Base-by-base conservation (phyloP, 2,888 invertebrate species). In the Plagiodera versicolora region DNA sequence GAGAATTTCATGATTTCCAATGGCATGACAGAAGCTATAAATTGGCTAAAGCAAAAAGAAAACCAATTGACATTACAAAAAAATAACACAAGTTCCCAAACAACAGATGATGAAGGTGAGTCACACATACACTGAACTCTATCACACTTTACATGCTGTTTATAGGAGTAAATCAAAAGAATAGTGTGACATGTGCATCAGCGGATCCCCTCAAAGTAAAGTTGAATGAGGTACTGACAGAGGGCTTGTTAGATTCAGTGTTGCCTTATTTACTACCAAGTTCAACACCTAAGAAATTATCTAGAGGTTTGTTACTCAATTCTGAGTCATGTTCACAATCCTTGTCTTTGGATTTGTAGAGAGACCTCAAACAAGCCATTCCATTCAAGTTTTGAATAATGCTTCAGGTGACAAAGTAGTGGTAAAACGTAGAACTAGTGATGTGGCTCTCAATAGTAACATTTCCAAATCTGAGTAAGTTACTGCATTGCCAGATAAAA, bases 181-280 rank as follows among this genome's bases (percentile, higher is more conserved):
- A 67, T 30, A 59, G 58, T n/a, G 24, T 58, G 10, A 45, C 46
- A 28, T 19, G 47, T 58, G 24, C 44, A 9, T 50, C 65, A 47
- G 66, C 69, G 1, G 75, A 74, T 45, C 53, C 71, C 9, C 64
- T 80, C 57, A 77, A 72, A 69, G 67, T 57, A 24, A 77, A 71
- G 71, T 68, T 78, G 45, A 75, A 71, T 64, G 79, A 91, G 81
- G 86, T 92, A 0, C 83, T 94, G 64, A 88, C 89, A 50, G 93
- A 93, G 81, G 93, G 93, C 10, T 84, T 94, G 61, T 79, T 93
- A 51, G 94, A 94, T 79, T 91, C 92, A 0, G 89, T 94, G 58
- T 78, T 93, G 50, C 90, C 93, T 0, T 91, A 91, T 73, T 83
- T 93, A 67, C 83, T 89, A 11, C 85, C 71, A 50, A 69, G 61